phyloP scores from a whole-genome alignment of 1,140 invertebrate species.

The Drosophila simulans region DNA sequence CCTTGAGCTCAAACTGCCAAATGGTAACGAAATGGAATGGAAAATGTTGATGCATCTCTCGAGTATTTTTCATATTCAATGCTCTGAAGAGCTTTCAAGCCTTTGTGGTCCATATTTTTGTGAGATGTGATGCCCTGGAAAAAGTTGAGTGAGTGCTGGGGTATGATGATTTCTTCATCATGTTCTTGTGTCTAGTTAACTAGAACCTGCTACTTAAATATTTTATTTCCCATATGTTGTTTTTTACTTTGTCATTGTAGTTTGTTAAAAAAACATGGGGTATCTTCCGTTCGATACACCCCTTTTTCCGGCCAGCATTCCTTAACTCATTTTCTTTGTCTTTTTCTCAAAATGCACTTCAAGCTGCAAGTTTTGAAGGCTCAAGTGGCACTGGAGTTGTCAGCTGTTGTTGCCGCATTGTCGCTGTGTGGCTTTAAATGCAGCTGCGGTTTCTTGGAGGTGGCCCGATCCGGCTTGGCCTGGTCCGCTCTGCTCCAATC shows the following conservation, averaged over 20 bases:
- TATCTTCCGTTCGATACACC: neutral
- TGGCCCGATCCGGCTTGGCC: constrained; percentile 25
- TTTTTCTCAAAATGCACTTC: constrained; percentile 67
- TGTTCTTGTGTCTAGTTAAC: too few relatives aligned
- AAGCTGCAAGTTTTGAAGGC: constrained; percentile 70
- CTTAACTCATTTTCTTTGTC: constrained; percentile 38
- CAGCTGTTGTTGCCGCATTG: constrained; percentile 53
- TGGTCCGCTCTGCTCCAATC: constrained; percentile 3
- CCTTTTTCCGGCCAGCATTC: constrained; percentile 15
- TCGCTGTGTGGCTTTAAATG: constrained; percentile 43
- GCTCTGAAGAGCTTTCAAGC: constrained; percentile 50
- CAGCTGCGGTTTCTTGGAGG: constrained; percentile 52
- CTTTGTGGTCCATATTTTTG: constrained; percentile 39
- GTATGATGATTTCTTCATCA: neutral
- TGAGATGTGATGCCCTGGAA: constrained; percentile 23
- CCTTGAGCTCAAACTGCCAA: constrained; percentile 80
- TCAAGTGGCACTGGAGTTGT: constrained; percentile 76
- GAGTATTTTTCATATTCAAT: constrained; percentile 54
- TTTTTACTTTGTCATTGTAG: too few relatives aligned
- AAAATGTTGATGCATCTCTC: constrained; percentile 61
- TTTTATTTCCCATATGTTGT: too few relatives aligned
- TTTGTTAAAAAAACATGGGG: neutral
- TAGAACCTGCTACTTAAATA: too few relatives aligned
- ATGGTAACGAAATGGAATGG: constrained; percentile 12
- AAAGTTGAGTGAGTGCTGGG: neutral